phyloP scores from a whole-genome alignment of 2,113 vertebrate genomes.

The Megaptera novaeangliae region DNA sequence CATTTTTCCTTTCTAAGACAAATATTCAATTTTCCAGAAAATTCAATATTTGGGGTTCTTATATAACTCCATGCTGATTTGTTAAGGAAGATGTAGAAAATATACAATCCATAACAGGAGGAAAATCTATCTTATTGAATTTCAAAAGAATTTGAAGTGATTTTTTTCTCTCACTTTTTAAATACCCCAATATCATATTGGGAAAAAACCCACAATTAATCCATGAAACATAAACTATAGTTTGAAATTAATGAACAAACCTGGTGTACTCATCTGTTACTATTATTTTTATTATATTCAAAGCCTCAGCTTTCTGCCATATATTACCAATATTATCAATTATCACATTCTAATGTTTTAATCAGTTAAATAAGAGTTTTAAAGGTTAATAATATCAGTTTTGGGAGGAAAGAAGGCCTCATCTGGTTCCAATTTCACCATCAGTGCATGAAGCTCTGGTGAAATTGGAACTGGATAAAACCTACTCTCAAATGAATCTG shows the following conservation, averaged over 20 bases:
- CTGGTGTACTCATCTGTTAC: not conserved
- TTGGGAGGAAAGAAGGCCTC: not conserved
- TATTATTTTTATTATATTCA: not conserved
- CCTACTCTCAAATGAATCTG: not conserved
- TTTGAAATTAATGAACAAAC: conserved; percentile 24
- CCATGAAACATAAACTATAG: not conserved
- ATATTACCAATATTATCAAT: not conserved
- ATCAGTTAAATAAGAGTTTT: not conserved
- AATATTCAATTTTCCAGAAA: conserved; percentile 21
- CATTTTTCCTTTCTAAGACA: conserved; percentile 6
- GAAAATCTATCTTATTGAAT: not conserved
- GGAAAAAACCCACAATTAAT: not conserved
- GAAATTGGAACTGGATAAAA: not conserved
- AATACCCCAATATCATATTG: not conserved
- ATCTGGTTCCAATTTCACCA: no score
- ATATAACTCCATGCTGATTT: conserved; percentile 29
- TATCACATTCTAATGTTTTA: not conserved
- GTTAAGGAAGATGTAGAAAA: conserved; percentile 36
- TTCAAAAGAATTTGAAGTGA: not conserved
- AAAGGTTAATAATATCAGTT: not conserved
- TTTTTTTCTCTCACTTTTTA: not conserved
- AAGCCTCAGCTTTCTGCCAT: not conserved
- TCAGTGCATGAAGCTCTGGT: not conserved
- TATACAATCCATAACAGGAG: not conserved
- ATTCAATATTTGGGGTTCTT: conserved; percentile 15